Base-by-base conservation (phyloP, 2,888 invertebrate genomes). In the Cheilosia grossa region DNA sequence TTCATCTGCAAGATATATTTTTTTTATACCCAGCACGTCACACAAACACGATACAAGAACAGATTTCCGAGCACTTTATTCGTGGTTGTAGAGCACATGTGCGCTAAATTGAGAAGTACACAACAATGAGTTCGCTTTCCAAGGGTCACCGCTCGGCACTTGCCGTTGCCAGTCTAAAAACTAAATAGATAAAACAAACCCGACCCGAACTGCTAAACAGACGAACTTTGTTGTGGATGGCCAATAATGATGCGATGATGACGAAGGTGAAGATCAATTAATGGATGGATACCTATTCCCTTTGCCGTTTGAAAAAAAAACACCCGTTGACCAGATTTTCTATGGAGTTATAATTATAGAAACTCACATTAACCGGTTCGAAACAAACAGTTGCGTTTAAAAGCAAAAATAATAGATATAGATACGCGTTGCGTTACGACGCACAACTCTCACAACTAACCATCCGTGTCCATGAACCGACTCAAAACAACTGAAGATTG, bases 401-500 rank as follows among this genome's bases (percentile, higher is more conserved):
- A 58, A 73, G 40, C 19, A 53, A 59, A 15, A 13, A 47, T 47
- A 19, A 47, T 47, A 17, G 44, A 61, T 44, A 17, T 9, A 49
- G 15, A 33, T 30, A 67, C 44, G 19, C 47, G 17, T 19, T 47
- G 47, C 47, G 44, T 37, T 33, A 67, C 59, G n/a, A 63, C 44
- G 19, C 74, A 33, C 53, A 27, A 56, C n/a, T 19, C n/a, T 27
- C 10, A 10, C 42, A 47, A 37, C 30, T 24, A 33, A 56, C 63
- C 69, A 82, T 63, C 82, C 82, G 73, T 51, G 42, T 80, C 69
- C 74, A 58, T 74, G 47, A 83, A 83, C 74, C 73, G 83, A 83
- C 83, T 79, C 83, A 83, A 83, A 74, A 83, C 83, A 80, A 83
- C 83, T 83, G 58, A 83, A 74, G 53, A 64, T 64, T 79, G 67